Base-by-base conservation (phyloP, 2,113 vertebrate species). In the Odobenus rosmarus region DNA sequence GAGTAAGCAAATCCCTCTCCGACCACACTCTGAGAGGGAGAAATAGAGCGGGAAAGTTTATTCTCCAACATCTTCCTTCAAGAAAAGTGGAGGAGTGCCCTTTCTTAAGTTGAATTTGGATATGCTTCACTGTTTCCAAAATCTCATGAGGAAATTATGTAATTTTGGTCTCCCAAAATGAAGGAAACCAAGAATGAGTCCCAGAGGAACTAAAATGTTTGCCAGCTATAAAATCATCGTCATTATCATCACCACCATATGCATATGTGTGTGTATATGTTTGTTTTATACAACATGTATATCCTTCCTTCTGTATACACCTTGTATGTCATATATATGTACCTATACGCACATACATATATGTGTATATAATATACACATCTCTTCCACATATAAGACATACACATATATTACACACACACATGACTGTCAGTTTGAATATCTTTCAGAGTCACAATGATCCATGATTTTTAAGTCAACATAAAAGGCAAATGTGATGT, bases 381-480 rank as follows among this genome's bases (percentile, higher is more conserved):
- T 28, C 13, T 33, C 31, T 46, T 24, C 16, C 36, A 36, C 24
- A 49, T 72, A 24, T 15, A 36, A 26, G 36, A 82, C 72, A 39
- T 24, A 36, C 16, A 16, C 72, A 46, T 51, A 15, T 57, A 53
- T 24, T 53, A 23, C 23, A 49, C 3, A 53, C 21, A 72, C 4
- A 21, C 6, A 96, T 92, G 74, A 79, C 51, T 86, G 76, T 97
- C 89, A 96, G 87, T 97, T 88, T 91, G 81, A 42, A 90, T 94
- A 61, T 97, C 91, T 98, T 97, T 98, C 95, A 97, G 69, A 96
- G 71, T 97, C 93, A 97, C 88, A 95, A 96, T 95, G 97, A 98
- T 97, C 97, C 62, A 94, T 61, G 97, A 97, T 97, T 98, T 98
- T 97, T 96, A 98, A 97, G 95, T 98, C 95, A 97, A 93, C 92